Percentiles rank a stretch among this genome's conserved stretches.
Conservation (phyloP, 2,888 invertebrate genomes). For the Aradus depressus region DNA sequence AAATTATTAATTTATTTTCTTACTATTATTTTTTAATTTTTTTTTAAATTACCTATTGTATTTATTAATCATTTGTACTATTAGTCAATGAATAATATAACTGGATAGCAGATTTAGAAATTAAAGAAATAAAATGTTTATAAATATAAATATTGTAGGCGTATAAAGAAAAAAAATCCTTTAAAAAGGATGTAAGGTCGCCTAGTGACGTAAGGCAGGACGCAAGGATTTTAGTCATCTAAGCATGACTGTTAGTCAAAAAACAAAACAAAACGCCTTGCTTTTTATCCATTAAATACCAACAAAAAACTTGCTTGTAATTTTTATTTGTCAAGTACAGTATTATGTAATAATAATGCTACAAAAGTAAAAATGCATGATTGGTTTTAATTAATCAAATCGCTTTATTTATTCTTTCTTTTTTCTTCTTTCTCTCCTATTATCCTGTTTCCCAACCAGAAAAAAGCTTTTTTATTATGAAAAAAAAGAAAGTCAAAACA, state of each 20-base stretch:
- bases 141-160: slow-evolving; percentile 24
- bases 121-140: slow-evolving; percentile 26
- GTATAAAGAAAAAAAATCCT: slow-evolving; percentile 29
- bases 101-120: slow-evolving; percentile 30
- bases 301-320: slow-evolving; percentile 28
- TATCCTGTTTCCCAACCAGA: slow-evolving; percentile 18
- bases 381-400: slow-evolving; percentile 31
- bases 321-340: slow-evolving; percentile 30
- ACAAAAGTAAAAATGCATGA: slow-evolving; percentile 32
- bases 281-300: slow-evolving; percentile 20
- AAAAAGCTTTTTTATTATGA: slow-evolving; percentile 16
- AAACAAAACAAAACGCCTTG: slow-evolving; percentile 18
- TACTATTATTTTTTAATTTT: slow-evolving; percentile 17
- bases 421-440: slow-evolving; percentile 21
- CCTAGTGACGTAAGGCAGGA: slow-evolving; percentile 13
- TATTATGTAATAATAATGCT: slow-evolving; percentile 33
- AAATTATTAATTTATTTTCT: slow-evolving; percentile 20
- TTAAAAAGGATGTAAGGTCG: slow-evolving; percentile 22
- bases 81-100: slow-evolving; percentile 26
- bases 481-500: slow-evolving; percentile 13
- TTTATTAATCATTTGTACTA: slow-evolving; percentile 24
- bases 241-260: slow-evolving; percentile 17
- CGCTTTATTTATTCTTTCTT: slow-evolving; percentile 30
- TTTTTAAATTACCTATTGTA: slow-evolving; percentile 27
- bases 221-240: slow-evolving; percentile 17